Evolutionary conservation across 2,888 invertebrate genomes (phyloP).

Genomic region (Cosmia trapezina): DNA sequence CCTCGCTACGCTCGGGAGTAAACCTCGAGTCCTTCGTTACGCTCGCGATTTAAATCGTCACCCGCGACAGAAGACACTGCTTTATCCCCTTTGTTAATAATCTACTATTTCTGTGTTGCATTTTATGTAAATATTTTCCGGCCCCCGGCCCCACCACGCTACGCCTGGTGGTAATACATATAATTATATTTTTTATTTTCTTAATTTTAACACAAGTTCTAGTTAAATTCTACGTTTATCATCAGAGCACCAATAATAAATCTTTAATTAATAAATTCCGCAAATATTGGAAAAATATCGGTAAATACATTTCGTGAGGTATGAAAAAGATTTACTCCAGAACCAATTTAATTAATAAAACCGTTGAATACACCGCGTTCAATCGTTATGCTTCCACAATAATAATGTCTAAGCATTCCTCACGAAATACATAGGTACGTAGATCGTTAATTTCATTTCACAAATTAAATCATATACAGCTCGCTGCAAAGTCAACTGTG

Average conservation of each 20-base stretch:
- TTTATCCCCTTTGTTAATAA: no score
- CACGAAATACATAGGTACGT: neutral
- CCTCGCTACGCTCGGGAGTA: no score
- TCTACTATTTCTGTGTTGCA: no score
- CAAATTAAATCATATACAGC: neutral
- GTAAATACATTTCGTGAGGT: neutral
- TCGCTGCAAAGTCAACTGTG: neutral
- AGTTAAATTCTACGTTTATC: neutral
- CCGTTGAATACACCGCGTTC: neutral
- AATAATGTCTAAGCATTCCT: neutral
- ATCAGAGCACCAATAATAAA: neutral
- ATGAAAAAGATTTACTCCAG: slow-evolving; percentile 1
- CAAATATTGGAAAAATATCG: neutral
- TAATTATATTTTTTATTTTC: no score
- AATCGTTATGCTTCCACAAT: neutral
- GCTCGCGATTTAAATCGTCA: no score
- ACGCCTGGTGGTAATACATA: no score
- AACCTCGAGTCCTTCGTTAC: no score
- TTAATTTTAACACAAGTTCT: neutral
- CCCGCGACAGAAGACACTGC: no score
- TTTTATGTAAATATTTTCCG: no score
- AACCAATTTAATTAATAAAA: slow-evolving; percentile 1
- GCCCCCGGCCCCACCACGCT: no score
- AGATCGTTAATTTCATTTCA: neutral
- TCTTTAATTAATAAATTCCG: neutral